Evolutionary conservation across 1,140 invertebrate species (phyloP).

Genomic region (Microplitis demolitor): DNA sequence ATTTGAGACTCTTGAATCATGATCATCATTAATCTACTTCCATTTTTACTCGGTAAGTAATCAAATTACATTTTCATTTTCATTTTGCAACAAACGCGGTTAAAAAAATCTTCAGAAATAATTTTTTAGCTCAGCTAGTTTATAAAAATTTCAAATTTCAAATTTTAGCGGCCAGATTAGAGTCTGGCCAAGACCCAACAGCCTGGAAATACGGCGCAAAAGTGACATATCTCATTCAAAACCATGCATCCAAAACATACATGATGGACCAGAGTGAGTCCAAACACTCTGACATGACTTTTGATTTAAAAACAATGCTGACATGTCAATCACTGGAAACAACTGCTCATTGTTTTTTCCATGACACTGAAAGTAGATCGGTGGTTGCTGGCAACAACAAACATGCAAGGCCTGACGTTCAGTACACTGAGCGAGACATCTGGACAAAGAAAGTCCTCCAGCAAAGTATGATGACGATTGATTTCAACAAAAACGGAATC

Average conservation of each 20-base stretch:
- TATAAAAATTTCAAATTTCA: neutral
- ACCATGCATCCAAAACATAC: neutral
- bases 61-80: neutral
- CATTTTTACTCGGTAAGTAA: slow-evolving; percentile 18
- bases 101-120: neutral
- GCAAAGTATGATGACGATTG: neutral
- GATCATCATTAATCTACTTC: slow-evolving; percentile 21
- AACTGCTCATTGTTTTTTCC: neutral
- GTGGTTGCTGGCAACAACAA: neutral
- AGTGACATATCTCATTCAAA: slow-evolving; percentile 8
- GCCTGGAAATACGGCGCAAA: neutral
- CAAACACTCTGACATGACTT: neutral
- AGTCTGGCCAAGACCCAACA: too few species aligned
- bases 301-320: neutral
- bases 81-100: neutral
- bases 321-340: neutral
- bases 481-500: neutral
- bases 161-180: slow-evolving; percentile 1
- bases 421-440: neutral
- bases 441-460: neutral
- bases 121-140: too few species aligned
- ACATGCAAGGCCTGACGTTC: neutral
- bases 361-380: neutral
- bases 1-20: neutral
- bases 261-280: neutral